A percentile compares a stretch with the other conserved stretches of the same genome.
phyloP scores from a whole-genome alignment of 2,113 vertebrate genomes.

The Pelvicachromis taeniatus region DNA sequence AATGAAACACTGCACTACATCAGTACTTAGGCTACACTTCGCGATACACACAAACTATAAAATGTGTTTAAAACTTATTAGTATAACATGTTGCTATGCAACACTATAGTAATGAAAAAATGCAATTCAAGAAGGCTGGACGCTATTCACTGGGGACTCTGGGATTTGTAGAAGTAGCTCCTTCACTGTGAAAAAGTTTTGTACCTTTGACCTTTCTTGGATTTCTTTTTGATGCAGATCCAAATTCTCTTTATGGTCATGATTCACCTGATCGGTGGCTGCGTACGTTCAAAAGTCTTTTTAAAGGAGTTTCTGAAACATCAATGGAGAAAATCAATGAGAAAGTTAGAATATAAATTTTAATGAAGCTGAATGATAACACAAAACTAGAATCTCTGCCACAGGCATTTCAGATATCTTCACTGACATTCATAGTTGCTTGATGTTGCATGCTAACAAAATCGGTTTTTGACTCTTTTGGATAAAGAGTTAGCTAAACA shows the following conservation, averaged over 20 bases:
- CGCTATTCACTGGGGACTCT: too few species aligned
- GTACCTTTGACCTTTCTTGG: rapidly evolving
- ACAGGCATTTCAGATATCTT: background rate
- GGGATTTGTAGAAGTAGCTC: background rate
- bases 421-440: background rate
- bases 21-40: background rate
- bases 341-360: background rate
- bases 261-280: background rate
- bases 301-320: background rate
- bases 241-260: background rate
- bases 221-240: background rate
- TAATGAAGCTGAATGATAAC: rapidly evolving
- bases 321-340: background rate
- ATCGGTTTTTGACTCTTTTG: background rate
- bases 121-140: background rate
- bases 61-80: background rate
- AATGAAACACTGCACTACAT: background rate
- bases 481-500: background rate
- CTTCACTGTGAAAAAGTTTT: background rate
- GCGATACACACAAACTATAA: background rate
- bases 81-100: background rate
- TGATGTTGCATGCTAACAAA: background rate
- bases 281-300: rapidly evolving
- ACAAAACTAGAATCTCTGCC: background rate
- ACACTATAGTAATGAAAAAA: background rate